Evolutionary conservation across 2,797 vertebrate species (phyloP).

Genomic region (Carduelis carduelis): DNA sequence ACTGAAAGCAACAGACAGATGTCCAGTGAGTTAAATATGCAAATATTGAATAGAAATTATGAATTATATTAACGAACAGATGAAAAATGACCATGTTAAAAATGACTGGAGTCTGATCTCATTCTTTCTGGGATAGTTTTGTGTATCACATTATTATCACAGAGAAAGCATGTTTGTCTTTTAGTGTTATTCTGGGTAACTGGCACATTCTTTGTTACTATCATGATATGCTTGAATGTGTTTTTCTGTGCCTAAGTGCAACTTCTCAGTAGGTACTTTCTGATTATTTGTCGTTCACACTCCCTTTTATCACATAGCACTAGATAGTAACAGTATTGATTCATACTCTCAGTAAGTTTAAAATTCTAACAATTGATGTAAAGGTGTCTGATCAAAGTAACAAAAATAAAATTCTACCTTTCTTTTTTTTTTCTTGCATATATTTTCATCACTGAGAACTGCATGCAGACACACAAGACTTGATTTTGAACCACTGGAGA

Average conservation of each 20-base stretch:
- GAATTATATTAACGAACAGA: not conserved
- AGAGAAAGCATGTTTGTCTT: not conserved
- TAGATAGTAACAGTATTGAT: not conserved
- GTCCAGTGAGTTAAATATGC: not conserved
- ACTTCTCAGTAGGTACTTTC: not conserved
- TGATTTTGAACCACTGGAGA: not conserved
- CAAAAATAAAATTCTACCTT: not conserved
- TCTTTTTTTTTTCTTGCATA: not conserved
- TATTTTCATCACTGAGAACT: not conserved
- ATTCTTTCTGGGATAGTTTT: not conserved
- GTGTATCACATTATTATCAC: not conserved
- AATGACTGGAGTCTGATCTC: not conserved
- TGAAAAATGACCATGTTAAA: not conserved
- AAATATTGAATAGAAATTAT: constrained; percentile 8
- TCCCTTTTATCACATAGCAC: not conserved
- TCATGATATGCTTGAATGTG: not conserved
- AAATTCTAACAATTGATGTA: not conserved
- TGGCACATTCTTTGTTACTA: not conserved
- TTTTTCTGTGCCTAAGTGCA: not conserved
- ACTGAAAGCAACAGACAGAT: constrained; percentile 23
- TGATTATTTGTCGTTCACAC: not conserved
- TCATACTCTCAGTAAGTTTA: not conserved
- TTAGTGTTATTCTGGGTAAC: not conserved
- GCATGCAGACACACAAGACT: not conserved
- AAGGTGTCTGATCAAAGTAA: not conserved